Evolutionary conservation across 2,113 vertebrate genomes (phyloP).

Genomic region (Ptychochromis oligacanthus): DNA sequence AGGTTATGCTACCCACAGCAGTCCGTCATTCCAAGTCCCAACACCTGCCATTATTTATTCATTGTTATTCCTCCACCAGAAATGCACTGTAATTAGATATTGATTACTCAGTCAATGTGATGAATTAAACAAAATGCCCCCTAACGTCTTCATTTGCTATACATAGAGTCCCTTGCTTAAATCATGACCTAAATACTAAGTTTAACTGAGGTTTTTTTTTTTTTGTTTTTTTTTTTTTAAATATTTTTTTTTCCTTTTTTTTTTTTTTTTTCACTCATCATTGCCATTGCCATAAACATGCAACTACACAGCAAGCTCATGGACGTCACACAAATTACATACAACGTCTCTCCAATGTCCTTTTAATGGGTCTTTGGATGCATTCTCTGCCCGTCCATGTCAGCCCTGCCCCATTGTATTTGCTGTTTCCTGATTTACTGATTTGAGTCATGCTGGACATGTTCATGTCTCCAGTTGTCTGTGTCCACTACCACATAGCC

Average conservation of each 20-base stretch:
- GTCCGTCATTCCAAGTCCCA: constrained; percentile 71
- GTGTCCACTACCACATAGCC: constrained; percentile 83
- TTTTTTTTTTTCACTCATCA: constrained; percentile 44
- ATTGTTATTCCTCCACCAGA: constrained; percentile 81
- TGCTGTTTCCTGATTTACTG: constrained; percentile 82
- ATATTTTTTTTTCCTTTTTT: constrained; percentile 7
- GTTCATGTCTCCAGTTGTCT: constrained; percentile 85
- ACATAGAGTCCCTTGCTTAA: constrained; percentile 57
- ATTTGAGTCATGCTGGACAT: constrained; percentile 79
- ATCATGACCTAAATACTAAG: constrained; percentile 55
- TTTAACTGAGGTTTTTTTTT: constrained; percentile 36
- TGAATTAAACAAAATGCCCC: constrained; percentile 80
- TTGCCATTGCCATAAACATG: constrained; percentile 60
- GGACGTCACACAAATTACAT: constrained; percentile 73
- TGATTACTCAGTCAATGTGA: constrained; percentile 80
- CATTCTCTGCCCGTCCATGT: constrained; percentile 87
- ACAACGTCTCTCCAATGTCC: constrained; percentile 81
- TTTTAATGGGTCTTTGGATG: constrained; percentile 84
- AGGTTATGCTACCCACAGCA: constrained; percentile 73
- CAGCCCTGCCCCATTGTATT: constrained; percentile 82
- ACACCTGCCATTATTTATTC: constrained; percentile 79
- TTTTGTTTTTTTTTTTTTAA: constrained; percentile 13
- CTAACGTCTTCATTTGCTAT: constrained; percentile 69
- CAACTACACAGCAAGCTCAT: constrained; percentile 49
- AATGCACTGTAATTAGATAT: constrained; percentile 83